These are phyloP conservation scores for Xyrauchen texanus DNA, from an alignment of 2,113 vertebrate species.

Conservation along the genomic window DNA sequence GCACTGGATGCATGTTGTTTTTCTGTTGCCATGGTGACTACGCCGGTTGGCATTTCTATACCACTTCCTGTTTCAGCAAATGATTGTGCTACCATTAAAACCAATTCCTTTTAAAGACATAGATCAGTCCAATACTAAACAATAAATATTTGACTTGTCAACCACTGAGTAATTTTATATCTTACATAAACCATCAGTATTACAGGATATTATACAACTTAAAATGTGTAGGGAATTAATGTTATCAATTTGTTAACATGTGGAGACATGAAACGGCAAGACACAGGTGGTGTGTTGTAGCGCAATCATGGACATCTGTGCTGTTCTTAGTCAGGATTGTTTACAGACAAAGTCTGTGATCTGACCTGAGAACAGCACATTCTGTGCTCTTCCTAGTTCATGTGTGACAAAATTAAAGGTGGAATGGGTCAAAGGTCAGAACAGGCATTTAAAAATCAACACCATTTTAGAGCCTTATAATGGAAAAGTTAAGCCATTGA, in stretches of 20 bases:
- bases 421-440: conserved; percentile 4
- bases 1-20: background rate
- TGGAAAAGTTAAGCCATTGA: conserved; percentile 32
- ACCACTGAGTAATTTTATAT: background rate
- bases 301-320: too few relatives aligned
- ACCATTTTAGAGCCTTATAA: background rate
- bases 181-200: too few relatives aligned
- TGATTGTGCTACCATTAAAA: conserved; percentile 6
- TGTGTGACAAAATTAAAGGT: background rate
- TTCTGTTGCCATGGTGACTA: conserved; percentile 1
- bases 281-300: too few relatives aligned
- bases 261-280: background rate
- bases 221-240: background rate
- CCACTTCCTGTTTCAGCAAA: conserved; percentile 28
- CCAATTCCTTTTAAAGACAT: conserved; percentile 11
- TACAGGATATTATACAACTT: background rate
- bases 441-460: conserved; percentile 30
- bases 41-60: background rate
- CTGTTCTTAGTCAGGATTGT: background rate
- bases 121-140: background rate
- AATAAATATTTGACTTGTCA: background rate
- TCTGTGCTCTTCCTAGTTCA: background rate
- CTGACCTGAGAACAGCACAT: conserved; percentile 5
- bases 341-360: background rate
- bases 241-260: conserved; percentile 7